Evolutionary conservation across 2,113 vertebrate genomes (phyloP).

Genomic region (Psittacus erithacus): DNA sequence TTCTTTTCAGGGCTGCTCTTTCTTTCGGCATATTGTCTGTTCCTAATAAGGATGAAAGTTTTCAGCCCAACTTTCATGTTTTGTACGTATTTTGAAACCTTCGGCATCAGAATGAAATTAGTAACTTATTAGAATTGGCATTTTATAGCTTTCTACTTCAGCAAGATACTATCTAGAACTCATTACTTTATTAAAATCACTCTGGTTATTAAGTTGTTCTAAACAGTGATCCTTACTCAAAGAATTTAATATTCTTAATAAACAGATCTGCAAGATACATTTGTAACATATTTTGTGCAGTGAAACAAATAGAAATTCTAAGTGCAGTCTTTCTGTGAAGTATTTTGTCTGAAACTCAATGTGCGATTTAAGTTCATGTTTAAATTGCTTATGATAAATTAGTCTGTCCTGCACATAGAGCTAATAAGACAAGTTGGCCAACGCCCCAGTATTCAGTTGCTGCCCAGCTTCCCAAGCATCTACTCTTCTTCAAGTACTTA

Average conservation of each 20-base stretch:
- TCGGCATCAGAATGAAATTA: not conserved
- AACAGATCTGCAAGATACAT: not conserved
- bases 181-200: not conserved
- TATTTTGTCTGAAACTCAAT: not conserved
- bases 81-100: not conserved
- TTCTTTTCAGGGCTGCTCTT: not conserved
- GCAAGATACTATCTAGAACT: not conserved
- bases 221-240: not conserved
- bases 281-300: not conserved
- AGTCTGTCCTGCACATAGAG: not conserved
- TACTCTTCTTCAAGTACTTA: not conserved
- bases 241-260: not conserved
- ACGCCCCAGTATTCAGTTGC: accelerated
- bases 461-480: not conserved
- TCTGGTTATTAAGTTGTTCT: not conserved
- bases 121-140: not conserved
- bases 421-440: not conserved
- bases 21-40: not conserved
- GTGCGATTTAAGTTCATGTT: not conserved
- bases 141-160: not conserved
- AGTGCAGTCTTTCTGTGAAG: not conserved
- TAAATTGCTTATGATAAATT: not conserved
- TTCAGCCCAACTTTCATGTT: not conserved
- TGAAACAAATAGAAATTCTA: not conserved
- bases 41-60: not conserved